A percentile compares a stretch with the other conserved stretches of the same genome.
phyloP scores from a whole-genome alignment of 23 tunicate genomes.

The Halocynthia roretzi region DNA sequence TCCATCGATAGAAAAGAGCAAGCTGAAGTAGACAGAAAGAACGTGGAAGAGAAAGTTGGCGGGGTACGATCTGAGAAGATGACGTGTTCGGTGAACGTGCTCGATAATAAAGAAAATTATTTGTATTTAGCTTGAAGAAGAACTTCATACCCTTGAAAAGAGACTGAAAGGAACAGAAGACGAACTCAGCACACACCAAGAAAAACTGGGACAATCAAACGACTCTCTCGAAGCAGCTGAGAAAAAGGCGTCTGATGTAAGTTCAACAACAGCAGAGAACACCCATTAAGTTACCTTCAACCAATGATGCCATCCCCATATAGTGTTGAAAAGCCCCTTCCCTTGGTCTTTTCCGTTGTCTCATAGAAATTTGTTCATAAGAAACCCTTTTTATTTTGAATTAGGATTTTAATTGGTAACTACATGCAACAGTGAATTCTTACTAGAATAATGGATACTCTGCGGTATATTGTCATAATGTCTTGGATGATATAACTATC shows the following conservation, averaged over 20 bases:
- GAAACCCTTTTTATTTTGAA: not conserved
- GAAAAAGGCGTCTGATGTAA: conserved; percentile 21
- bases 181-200: conserved; percentile 16
- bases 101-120: not conserved
- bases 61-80: conserved; percentile 22
- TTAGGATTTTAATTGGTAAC: not conserved
- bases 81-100: too few species aligned
- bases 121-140: conserved; percentile 14
- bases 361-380: too few species aligned
- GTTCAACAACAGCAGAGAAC: not conserved
- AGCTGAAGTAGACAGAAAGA: conserved; percentile 85
- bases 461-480: not conserved
- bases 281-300: not conserved
- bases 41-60: conserved; percentile 80
- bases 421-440: not conserved
- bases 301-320: too few species aligned
- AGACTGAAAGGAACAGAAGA: conserved; percentile 23
- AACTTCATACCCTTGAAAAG: conserved; percentile 23
- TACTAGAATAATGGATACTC: not conserved
- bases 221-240: conserved; percentile 21
- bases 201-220: conserved; percentile 8
- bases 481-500: not conserved
- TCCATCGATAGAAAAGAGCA: conserved; percentile 92
- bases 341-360: too few species aligned
- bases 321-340: too few species aligned